Conservation (phyloP, 1,140 invertebrate genomes). For the Drosophila takahashii region DNA sequence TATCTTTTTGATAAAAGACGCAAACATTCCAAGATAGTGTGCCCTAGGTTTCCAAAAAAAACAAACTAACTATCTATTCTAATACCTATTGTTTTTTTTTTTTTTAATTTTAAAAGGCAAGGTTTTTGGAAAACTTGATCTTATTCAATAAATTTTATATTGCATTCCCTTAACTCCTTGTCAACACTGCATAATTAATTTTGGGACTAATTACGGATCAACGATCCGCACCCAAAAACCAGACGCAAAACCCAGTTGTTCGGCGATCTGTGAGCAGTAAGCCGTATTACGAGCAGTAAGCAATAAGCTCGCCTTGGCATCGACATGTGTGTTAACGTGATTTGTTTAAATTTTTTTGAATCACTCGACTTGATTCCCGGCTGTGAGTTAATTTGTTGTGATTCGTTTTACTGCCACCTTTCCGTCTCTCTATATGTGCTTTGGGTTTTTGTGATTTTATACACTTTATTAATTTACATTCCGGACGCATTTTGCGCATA, state of each 20-base stretch:
- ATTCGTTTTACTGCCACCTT: slow-evolving; percentile 47
- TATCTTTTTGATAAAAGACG: not conserved
- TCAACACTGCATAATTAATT: not conserved
- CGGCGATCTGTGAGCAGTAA: slow-evolving; percentile 24
- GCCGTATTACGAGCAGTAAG: slow-evolving; percentile 12
- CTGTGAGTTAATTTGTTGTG: slow-evolving; percentile 29
- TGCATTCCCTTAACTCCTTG: no score
- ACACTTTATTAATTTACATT: slow-evolving; percentile 62
- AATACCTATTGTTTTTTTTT: no score
- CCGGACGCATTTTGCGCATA: slow-evolving; percentile 41
- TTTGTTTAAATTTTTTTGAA: slow-evolving; percentile 54
- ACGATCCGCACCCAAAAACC: slow-evolving; percentile 24
- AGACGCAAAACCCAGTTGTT: slow-evolving; percentile 11
- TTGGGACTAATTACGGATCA: slow-evolving; percentile 26
- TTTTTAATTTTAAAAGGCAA: no score
- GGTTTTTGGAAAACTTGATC: not conserved
- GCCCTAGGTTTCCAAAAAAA: not conserved
- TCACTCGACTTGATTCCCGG: slow-evolving; percentile 14
- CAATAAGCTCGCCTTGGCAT: slow-evolving; percentile 27
- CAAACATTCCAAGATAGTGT: not conserved
- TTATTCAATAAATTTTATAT: not conserved
- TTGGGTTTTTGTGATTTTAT: slow-evolving; percentile 27
- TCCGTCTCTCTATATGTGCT: slow-evolving; percentile 22
- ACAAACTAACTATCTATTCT: not conserved
- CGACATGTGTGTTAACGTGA: slow-evolving; percentile 44